Evolutionary conservation across 1,140 invertebrate species (phyloP), one percentile per base, ranked within the genome.

Genomic region (Drosophila cardini): DNA sequence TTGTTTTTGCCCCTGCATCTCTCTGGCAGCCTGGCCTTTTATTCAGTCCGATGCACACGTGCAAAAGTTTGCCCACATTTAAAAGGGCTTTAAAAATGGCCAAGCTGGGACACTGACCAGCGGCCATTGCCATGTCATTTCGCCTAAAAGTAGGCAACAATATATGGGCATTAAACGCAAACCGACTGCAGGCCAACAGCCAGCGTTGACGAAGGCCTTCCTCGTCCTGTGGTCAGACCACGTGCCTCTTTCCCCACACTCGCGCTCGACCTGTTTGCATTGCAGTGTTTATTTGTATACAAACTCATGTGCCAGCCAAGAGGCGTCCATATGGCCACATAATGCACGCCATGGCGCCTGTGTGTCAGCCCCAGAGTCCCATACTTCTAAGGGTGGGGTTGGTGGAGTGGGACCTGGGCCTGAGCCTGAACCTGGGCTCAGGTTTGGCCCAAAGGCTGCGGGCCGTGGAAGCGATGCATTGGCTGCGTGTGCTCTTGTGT

Each of bases 151-250:
- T 89, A 89, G 84, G 84, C 84, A 89, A 89, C 84, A 85, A 84
- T 82, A 86, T 86, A 84, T 89, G 80, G 74, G 80, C 80, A 89
- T 89, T 89, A 89, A 89, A 89, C 84, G 84, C 78, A 90, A 89
- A 78, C 80, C 84, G 77, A 89, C 80, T 89, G 83, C 84, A 78
- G 80, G 76, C 76, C 70, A 65, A 48, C 40, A 45, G 76, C 76
- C 70, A 65, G 55, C 46, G 53, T 60, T 43, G 70, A 55, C 55
- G 36, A 43, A 32, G 36, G 69, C 26, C 68, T 64, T 64, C 26
- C 68, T 64, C 45, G 40, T 58, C 42, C 63, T 73, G 70, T 45
- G 36, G 55, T 45, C 32, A 36, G 38, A 1, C 38, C 38, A 13
- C 38, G 38, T 40, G 6, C 38, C 38, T 40, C 32, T 8, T 34